Percentiles rank a stretch among this genome's conserved stretches.
Evolutionary conservation across 2,888 invertebrate genomes (phyloP).

Genomic region (Rhodophaea formosa): DNA sequence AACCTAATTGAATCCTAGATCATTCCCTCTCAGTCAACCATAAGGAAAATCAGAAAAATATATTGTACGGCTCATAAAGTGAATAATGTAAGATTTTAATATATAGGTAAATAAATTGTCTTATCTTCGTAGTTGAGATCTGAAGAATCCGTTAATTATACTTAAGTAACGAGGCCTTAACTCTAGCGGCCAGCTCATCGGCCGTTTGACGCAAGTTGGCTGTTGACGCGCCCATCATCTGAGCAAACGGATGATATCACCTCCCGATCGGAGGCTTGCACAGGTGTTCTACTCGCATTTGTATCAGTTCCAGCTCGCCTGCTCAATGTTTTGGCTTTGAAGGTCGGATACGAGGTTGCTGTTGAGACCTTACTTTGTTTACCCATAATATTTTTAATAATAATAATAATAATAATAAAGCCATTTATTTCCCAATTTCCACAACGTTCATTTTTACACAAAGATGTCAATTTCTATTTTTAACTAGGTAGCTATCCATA

Average conservation of each 20-base stretch:
- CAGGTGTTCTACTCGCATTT: conserved; percentile 36
- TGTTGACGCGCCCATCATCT: conserved; percentile 55
- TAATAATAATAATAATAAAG: too few species aligned
- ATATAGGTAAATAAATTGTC: too few species aligned
- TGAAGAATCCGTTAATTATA: background rate
- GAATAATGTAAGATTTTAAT: too few species aligned
- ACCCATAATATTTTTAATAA: too few species aligned
- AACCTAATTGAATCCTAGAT: too few species aligned
- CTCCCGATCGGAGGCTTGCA: conserved; percentile 34
- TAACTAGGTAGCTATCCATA: too few species aligned
- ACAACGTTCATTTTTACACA: too few species aligned
- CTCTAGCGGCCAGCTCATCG: conserved; percentile 46
- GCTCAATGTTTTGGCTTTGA: conserved; percentile 1
- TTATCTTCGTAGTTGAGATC: background rate
- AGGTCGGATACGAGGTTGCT: conserved; percentile 1
- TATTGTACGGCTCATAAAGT: too few species aligned
- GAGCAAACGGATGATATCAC: conserved; percentile 68
- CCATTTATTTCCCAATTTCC: too few species aligned
- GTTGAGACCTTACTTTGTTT: background rate
- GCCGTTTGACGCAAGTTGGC: conserved; percentile 52
- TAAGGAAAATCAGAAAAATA: too few species aligned
- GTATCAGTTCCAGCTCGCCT: conserved; percentile 9
- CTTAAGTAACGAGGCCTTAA: conserved; percentile 42
- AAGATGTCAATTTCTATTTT: too few species aligned
- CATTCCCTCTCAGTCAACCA: too few species aligned